Evolutionary conservation across 1,140 invertebrate species (phyloP).

Genomic region (Macrobrachium rosenbergii): DNA sequence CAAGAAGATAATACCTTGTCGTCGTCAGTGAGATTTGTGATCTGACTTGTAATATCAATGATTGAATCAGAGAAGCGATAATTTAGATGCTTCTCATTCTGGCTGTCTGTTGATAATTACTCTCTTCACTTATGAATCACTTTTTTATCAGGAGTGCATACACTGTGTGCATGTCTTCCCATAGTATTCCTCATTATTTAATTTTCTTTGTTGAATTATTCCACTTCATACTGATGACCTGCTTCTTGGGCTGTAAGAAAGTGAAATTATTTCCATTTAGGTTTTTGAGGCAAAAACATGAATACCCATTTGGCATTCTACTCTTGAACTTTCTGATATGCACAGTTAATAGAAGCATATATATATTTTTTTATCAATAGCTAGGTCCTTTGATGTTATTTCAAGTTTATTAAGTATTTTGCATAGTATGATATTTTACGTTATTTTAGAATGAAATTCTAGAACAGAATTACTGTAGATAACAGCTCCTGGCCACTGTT

Average conservation of each 20-base stretch:
- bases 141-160: slow-evolving; percentile 51
- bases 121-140: slow-evolving; percentile 5
- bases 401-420: neutral
- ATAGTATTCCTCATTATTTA: slow-evolving; percentile 39
- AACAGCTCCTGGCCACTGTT: no score
- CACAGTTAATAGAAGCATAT: slow-evolving; percentile 46
- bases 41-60: slow-evolving; percentile 32
- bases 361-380: slow-evolving; percentile 33
- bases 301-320: slow-evolving; percentile 52
- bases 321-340: slow-evolving; percentile 44
- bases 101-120: slow-evolving; percentile 55
- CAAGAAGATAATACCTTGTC: slow-evolving; percentile 28
- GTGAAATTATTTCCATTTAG: slow-evolving; percentile 21
- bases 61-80: slow-evolving; percentile 46
- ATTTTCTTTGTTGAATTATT: slow-evolving; percentile 19
- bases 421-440: neutral
- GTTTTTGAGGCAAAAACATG: slow-evolving; percentile 39
- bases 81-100: slow-evolving; percentile 59
- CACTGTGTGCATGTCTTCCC: slow-evolving; percentile 57
- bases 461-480: no score
- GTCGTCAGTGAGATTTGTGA: slow-evolving; percentile 38
- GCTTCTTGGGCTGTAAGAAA: slow-evolving; percentile 59
- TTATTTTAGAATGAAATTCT: neutral
- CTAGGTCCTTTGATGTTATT: slow-evolving; percentile 40
- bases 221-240: slow-evolving; percentile 41